Conservation (phyloP, 2,113 vertebrate genomes). For the Thunnus maccoyii region DNA sequence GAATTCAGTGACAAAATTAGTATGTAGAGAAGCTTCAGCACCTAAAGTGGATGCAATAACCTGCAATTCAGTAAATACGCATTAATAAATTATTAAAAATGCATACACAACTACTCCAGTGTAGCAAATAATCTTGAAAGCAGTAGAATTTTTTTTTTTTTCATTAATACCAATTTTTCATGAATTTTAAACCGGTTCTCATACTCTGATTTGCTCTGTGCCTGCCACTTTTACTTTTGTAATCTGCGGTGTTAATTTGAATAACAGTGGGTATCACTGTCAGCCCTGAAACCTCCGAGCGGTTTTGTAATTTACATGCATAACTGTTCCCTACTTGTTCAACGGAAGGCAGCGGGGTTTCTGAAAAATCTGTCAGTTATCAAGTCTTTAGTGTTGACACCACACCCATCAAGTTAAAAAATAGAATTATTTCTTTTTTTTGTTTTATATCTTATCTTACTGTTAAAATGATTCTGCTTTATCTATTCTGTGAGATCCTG, state of each 20-base stretch:
- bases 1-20: not conserved
- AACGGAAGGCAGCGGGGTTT: not conserved
- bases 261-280: constrained; percentile 51
- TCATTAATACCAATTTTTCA: constrained; percentile 2
- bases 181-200: constrained; percentile 24
- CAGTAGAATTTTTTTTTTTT: not conserved
- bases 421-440: not conserved
- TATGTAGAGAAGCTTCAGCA: not conserved
- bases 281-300: constrained; percentile 26
- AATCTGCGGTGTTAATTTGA: constrained; percentile 44
- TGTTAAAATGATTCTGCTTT: not conserved
- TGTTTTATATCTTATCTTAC: not conserved
- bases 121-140: constrained; percentile 13
- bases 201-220: constrained; percentile 1
- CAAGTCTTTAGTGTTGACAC: constrained; percentile 20
- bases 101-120: not conserved
- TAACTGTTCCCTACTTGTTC: constrained; percentile 14
- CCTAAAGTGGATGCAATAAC: not conserved
- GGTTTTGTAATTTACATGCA: constrained; percentile 43
- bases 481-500: not conserved
- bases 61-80: not conserved
- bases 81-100: constrained; percentile 14
- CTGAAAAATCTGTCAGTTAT: constrained; percentile 45
- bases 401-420: constrained; percentile 26
- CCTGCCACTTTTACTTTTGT: constrained; percentile 13